phyloP scores from a whole-genome alignment of 2,888 invertebrate genomes.

The Caenorhabditis plicata region DNA sequence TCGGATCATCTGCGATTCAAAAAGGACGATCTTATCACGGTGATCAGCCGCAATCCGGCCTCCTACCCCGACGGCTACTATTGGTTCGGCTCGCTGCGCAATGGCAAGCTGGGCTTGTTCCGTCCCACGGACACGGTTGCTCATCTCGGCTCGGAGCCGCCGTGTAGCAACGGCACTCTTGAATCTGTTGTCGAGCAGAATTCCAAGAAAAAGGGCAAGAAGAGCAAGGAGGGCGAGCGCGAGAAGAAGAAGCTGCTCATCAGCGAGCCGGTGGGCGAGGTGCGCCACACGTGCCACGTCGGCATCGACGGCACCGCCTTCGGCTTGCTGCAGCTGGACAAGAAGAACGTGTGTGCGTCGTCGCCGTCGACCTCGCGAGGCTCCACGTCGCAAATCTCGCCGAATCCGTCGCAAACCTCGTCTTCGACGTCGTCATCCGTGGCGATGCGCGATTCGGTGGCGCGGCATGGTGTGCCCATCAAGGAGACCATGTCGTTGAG shows the following conservation, averaged over 20 bases:
- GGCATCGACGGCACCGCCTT: conserved; percentile 95
- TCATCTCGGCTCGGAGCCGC: conserved; percentile 35
- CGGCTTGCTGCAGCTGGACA: conserved; percentile 77
- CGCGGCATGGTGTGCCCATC: conserved; percentile 31
- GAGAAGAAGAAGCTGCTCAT: conserved; percentile 73
- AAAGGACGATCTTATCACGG: conserved; percentile 86
- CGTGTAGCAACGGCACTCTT: conserved; percentile 14
- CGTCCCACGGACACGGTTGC: conserved; percentile 45
- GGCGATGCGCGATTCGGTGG: conserved; percentile 20
- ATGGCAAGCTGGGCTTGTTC: conserved; percentile 70
- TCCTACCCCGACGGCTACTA: conserved; percentile 67
- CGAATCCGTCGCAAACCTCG: conserved; percentile 24
- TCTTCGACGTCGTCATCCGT: conserved; percentile 31
- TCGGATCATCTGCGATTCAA: conserved; percentile 80
- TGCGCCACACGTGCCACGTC: conserved; percentile 93
- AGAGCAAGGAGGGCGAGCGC: conserved; percentile 31
- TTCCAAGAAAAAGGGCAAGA: conserved; percentile 35
- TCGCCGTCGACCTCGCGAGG: conserved; percentile 33
- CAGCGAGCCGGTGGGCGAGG: conserved; percentile 91
- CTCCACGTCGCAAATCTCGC: conserved; percentile 15
- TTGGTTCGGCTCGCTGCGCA: conserved; percentile 88
- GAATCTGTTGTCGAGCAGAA: conserved; percentile 16
- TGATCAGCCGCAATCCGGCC: conserved; percentile 75
- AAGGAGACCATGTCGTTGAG: conserved; percentile 43
- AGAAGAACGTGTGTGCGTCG: conserved; percentile 49